Conservation (phyloP, 2,797 vertebrate species). For the Halcyon leucocephala region DNA sequence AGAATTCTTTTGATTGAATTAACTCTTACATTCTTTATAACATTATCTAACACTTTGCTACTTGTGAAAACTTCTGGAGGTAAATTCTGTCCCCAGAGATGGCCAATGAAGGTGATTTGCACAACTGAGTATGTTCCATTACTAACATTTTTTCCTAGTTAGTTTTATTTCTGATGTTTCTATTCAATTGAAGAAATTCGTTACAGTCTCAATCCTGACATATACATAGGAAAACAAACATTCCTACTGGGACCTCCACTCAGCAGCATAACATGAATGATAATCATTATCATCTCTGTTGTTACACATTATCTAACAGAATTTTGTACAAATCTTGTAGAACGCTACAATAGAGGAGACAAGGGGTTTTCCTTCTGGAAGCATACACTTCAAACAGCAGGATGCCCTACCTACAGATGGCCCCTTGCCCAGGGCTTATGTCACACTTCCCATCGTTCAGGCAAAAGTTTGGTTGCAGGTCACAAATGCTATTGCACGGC, state of each 20-base stretch:
- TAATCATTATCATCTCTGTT: background rate
- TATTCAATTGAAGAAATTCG: background rate
- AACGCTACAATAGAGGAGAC: background rate
- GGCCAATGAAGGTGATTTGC: background rate
- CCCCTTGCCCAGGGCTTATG: constrained; percentile 89
- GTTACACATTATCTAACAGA: background rate
- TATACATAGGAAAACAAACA: background rate
- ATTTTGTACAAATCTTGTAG: background rate
- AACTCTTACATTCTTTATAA: background rate
- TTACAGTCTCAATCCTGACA: background rate
- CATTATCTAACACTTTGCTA: background rate
- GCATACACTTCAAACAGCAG: background rate
- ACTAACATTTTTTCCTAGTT: background rate
- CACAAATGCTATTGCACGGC: constrained; percentile 93
- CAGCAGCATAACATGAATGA: background rate
- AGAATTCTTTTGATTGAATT: background rate
- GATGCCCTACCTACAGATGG: constrained; percentile 91
- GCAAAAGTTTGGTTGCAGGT: constrained; percentile 89
- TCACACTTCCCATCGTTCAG: constrained; percentile 96
- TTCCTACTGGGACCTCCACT: background rate
- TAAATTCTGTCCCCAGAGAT: background rate
- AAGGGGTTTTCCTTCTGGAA: background rate
- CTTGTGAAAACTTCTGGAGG: background rate
- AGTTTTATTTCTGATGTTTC: background rate
- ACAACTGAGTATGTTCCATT: background rate